Evolutionary conservation across 2,113 vertebrate species (phyloP).

Genomic region (Tauraco erythrolophus): DNA sequence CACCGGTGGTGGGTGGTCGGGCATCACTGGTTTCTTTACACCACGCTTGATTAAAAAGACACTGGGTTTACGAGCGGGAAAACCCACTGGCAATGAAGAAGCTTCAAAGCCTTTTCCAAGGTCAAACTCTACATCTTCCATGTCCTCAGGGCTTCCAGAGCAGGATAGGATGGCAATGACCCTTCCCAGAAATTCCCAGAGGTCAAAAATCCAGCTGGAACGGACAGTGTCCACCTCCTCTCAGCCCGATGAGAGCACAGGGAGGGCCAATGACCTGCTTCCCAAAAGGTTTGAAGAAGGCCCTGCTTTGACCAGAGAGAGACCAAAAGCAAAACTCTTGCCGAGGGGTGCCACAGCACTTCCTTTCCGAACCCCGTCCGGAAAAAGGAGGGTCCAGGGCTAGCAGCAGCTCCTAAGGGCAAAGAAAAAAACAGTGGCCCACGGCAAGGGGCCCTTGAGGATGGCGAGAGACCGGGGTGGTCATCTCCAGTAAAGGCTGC

Average conservation of each 20-base stretch:
- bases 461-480: slow-evolving; percentile 87
- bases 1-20: slow-evolving; percentile 90
- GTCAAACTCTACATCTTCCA: slow-evolving; percentile 99
- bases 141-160: slow-evolving; percentile 96
- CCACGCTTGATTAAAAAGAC: slow-evolving; percentile 99
- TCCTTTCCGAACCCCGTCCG: slow-evolving; percentile 64
- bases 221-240: slow-evolving; percentile 91
- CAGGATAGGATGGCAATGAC: slow-evolving; percentile 97
- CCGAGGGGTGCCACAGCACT: slow-evolving; percentile 81
- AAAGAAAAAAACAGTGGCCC: slow-evolving; percentile 80
- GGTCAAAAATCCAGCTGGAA: slow-evolving; percentile 91
- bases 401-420: slow-evolving; percentile 71
- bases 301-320: slow-evolving; percentile 88
- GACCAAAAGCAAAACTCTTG: slow-evolving; percentile 94
- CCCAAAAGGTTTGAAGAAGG: slow-evolving; percentile 88
- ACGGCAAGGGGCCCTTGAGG: slow-evolving; percentile 73
- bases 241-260: slow-evolving; percentile 89
- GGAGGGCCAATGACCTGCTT: slow-evolving; percentile 80
- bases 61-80: slow-evolving; percentile 92
- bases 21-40: slow-evolving; percentile 96
- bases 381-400: slow-evolving; percentile 75
- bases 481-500: slow-evolving; percentile 87
- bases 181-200: slow-evolving; percentile 94
- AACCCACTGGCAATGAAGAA: slow-evolving; percentile 86
- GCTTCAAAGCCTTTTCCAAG: slow-evolving; percentile 92